These are phyloP conservation scores for Gambusia yucatana DNA, from an alignment of 2,797 vertebrate species.

Conservation along the genomic window DNA sequence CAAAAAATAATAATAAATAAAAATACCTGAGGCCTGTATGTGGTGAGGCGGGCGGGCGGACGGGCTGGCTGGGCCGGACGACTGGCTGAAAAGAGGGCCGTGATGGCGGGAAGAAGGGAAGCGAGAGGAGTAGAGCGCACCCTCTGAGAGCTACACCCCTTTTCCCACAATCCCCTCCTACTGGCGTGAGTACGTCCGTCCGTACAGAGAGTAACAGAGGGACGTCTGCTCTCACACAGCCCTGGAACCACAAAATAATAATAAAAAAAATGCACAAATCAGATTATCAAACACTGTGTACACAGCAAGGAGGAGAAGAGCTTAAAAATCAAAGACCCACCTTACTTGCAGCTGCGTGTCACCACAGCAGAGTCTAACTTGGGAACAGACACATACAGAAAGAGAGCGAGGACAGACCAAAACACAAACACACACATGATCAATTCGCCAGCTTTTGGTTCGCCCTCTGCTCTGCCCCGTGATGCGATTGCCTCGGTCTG, in stretches of 20 bases:
- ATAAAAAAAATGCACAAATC: slow-evolving; percentile 42
- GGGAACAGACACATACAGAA: slow-evolving; percentile 13
- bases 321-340: slow-evolving; percentile 33
- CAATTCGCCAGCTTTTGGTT: slow-evolving; percentile 78
- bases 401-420: slow-evolving; percentile 42
- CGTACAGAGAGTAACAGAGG: slow-evolving; percentile 77
- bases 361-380: slow-evolving; percentile 40
- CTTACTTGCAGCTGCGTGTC: slow-evolving; percentile 39
- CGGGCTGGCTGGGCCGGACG: slow-evolving; percentile 61
- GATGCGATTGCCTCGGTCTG: slow-evolving; percentile 75
- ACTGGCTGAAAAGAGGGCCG: slow-evolving; percentile 80
- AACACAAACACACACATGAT: slow-evolving; percentile 72
- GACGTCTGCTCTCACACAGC: slow-evolving; percentile 72
- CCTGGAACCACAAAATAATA: slow-evolving; percentile 41
- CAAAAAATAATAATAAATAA: slow-evolving; percentile 56
- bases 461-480: slow-evolving; percentile 78
- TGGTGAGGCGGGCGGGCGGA: slow-evolving; percentile 51
- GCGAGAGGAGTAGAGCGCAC: slow-evolving; percentile 80
- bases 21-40: slow-evolving; percentile 81
- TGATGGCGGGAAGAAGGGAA: slow-evolving; percentile 80
- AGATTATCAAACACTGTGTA: slow-evolving; percentile 50
- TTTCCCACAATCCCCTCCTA: slow-evolving; percentile 82
- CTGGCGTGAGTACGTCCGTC: slow-evolving; percentile 77
- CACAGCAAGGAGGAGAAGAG: slow-evolving; percentile 42
- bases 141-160: slow-evolving; percentile 78